Base-by-base conservation (phyloP, 2,797 vertebrate species). In the Crypturellus tataupa region DNA sequence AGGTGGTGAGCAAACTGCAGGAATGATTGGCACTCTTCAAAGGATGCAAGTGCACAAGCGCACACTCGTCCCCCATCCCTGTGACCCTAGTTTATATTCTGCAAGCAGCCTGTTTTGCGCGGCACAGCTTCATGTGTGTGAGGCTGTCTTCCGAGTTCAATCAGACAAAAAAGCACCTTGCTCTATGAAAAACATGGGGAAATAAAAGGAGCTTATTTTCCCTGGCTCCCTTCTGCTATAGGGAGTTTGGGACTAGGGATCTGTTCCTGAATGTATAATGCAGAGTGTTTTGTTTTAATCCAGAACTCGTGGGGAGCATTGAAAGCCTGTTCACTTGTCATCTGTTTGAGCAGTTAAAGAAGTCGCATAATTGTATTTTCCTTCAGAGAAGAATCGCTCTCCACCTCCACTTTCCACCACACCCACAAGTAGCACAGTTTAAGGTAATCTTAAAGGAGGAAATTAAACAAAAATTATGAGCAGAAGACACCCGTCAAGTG, bases 301-400 rank as follows among this genome's bases (percentile, higher is more conserved):
- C 60, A 70, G n/a, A 87, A 71, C 71, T 93, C 51, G 35, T 82
- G 59, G 75, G 80, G 65, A 83, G 70, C 80, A 39, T 3, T 87
- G 83, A 60, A 91, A 95, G 44, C 37, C 71, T 93, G 47, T 72
- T 96, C 70, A 9, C 51, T 93, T 95, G 69, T 96, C 87, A 94
- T 90, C 82, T 86, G 15, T 94, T 94, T 65, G 77, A 95, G 69
- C 78, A 80, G 89, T 85, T 93, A 69, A 90, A 95, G 71, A 89
- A 89, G 81, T 62, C 75, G 62, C 73, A 35, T 92, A 90, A 93
- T 92, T 94, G 81, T 94, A 25, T 96, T 96, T 97, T 88, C 68
- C 78, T 88, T 88, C 58, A 62, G 77, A 96, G 75, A 33, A 94
- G 85, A 85, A 80, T 93, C 42, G 25, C 35, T 81, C 76, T 77